phyloP scores from a whole-genome alignment of 2,797 vertebrate species.

The Mormyrops boulengeri region DNA sequence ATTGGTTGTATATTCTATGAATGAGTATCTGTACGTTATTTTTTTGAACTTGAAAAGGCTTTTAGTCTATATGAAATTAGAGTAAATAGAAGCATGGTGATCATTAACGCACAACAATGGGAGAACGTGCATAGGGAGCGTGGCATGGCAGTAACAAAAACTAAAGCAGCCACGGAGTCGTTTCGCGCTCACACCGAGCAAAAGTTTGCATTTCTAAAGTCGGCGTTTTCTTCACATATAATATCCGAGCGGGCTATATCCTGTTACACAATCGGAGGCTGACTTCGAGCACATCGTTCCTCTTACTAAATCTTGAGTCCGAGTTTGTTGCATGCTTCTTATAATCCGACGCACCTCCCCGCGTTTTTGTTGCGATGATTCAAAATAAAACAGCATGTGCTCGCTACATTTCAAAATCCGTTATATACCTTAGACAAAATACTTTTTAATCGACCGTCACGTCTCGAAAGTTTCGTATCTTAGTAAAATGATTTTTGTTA shows the following conservation, averaged over 20 bases:
- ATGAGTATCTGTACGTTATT: background rate
- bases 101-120: slow-evolving; percentile 32
- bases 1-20: background rate
- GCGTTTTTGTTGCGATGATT: slow-evolving; percentile 20
- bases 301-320: background rate
- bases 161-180: background rate
- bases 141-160: slow-evolving; percentile 32
- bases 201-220: slow-evolving; percentile 21
- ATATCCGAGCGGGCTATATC: background rate
- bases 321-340: background rate
- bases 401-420: background rate
- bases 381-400: slow-evolving; percentile 15
- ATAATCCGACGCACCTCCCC: slow-evolving; percentile 20
- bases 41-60: background rate
- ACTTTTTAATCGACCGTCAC: background rate
- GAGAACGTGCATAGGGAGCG: slow-evolving; percentile 26
- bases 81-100: slow-evolving; percentile 9
- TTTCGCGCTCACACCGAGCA: slow-evolving; percentile 24
- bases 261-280: background rate
- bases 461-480: background rate
- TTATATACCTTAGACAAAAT: background rate
- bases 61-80: slow-evolving; percentile 2
- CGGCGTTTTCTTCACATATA: background rate
- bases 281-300: background rate
- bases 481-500: background rate